Conservation (phyloP, 2,888 invertebrate genomes). For the Ochropleura plecta region DNA sequence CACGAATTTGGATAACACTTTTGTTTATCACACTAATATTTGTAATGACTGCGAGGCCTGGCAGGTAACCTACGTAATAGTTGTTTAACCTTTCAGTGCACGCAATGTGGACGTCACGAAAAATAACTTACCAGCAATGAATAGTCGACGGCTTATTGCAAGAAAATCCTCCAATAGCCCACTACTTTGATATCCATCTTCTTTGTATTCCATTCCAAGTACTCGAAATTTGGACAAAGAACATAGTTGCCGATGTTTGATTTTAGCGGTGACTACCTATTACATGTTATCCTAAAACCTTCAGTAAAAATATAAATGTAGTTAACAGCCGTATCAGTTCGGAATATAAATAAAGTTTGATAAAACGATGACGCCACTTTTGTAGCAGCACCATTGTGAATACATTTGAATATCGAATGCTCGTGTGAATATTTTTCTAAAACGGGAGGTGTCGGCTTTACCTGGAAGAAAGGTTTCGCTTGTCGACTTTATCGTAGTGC, state of each 20-base stretch:
- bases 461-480: slow-evolving; percentile 40
- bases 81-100: slow-evolving; percentile 57
- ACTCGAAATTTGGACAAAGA: slow-evolving; percentile 10
- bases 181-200: slow-evolving; percentile 42
- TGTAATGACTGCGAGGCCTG: slow-evolving; percentile 34
- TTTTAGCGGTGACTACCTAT: slow-evolving; percentile 14
- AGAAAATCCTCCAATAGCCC: slow-evolving; percentile 40
- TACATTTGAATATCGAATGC: slow-evolving; percentile 53
- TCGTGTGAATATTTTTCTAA: slow-evolving; percentile 48
- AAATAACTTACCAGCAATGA: slow-evolving; percentile 34
- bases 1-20: slow-evolving; percentile 49
- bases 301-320: slow-evolving; percentile 39
- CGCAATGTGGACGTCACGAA: slow-evolving; percentile 59
- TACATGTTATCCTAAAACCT: slow-evolving; percentile 32
- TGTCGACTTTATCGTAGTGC: slow-evolving; percentile 49
- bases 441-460: slow-evolving; percentile 24
- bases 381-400: slow-evolving; percentile 43
- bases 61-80: slow-evolving; percentile 14
- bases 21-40: slow-evolving; percentile 47
- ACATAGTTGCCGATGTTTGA: neutral
- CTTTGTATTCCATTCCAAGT: slow-evolving; percentile 16
- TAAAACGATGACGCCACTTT: slow-evolving; percentile 53
- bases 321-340: slow-evolving; percentile 53
- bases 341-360: slow-evolving; percentile 56
- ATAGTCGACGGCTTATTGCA: slow-evolving; percentile 28